A percentile compares a stretch with the other conserved stretches of the same genome.
phyloP scores from a whole-genome alignment of 2,113 vertebrate species.

The Chrysochloris asiatica region DNA sequence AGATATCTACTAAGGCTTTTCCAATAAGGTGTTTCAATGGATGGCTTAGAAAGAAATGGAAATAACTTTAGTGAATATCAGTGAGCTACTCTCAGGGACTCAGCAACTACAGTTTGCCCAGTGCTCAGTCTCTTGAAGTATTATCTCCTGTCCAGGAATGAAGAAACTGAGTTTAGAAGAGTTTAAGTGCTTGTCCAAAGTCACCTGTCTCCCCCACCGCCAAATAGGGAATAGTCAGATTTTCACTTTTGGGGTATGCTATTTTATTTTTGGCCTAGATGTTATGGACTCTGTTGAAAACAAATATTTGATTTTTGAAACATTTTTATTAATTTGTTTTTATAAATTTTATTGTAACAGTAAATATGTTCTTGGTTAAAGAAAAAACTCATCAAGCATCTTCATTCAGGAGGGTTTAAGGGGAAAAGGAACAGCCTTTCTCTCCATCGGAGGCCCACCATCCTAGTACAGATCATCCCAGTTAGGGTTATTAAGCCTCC shows the following conservation, averaged over 20 bases:
- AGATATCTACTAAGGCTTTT: background rate
- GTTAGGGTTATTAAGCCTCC: too few relatives aligned
- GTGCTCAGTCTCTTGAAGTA: background rate
- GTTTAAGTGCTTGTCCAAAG: background rate
- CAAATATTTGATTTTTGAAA: background rate
- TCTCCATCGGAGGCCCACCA: fast-evolving
- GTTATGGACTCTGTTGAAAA: slow-evolving; percentile 3
- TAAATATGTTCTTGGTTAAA: background rate
- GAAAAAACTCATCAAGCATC: background rate
- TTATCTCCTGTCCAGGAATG: background rate
- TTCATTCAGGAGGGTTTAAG: background rate
- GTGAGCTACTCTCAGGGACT: fast-evolving
- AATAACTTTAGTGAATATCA: background rate
- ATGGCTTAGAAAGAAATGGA: background rate
- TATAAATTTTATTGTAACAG: background rate
- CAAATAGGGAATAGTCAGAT: background rate
- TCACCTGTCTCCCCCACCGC: background rate
- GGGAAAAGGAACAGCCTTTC: background rate
- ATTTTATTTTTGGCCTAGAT: background rate
- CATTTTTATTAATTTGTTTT: slow-evolving; percentile 11
- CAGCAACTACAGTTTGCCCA: too few relatives aligned
- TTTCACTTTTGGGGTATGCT: background rate
- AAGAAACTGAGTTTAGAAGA: too few relatives aligned
- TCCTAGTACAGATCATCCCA: background rate
- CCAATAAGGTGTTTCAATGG: background rate